These are phyloP conservation scores for Eumeta japonica DNA, from an alignment of 1,140 invertebrate species.

Conservation along the genomic window DNA sequence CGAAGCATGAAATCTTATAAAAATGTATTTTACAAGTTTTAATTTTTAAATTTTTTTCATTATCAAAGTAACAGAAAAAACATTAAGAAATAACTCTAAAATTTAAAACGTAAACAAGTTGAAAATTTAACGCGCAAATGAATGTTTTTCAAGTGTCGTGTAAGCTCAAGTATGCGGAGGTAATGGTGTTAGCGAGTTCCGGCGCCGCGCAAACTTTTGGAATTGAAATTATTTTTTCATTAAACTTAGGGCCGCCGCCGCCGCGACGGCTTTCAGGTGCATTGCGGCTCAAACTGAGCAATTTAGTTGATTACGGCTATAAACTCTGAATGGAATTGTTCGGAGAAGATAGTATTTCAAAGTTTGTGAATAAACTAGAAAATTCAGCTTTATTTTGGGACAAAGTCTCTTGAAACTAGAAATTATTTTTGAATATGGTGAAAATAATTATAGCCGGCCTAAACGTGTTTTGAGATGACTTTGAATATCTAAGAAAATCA, in stretches of 20 bases:
- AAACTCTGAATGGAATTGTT: constrained; percentile 3
- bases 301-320: constrained; percentile 1
- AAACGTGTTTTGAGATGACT: too few relatives aligned
- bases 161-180: constrained; percentile 6
- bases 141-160: constrained; percentile 2
- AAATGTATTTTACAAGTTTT: neutral
- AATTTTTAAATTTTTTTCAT: too few relatives aligned
- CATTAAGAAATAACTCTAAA: too few relatives aligned
- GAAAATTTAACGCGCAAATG: neutral
- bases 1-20: neutral
- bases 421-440: too few relatives aligned
- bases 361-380: neutral
- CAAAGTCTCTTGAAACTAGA: too few relatives aligned
- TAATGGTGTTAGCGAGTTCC: constrained; percentile 1
- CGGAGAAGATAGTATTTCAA: neutral
- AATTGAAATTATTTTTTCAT: constrained; percentile 11
- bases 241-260: constrained; percentile 5
- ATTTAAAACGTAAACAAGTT: neutral
- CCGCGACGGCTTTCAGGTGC: neutral
- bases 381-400: too few relatives aligned
- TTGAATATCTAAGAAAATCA: too few relatives aligned
- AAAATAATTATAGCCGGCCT: too few relatives aligned
- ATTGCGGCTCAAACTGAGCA: constrained; percentile 2
- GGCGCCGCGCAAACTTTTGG: neutral
- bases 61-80: too few relatives aligned